Evolutionary conservation across 1,140 invertebrate species (phyloP).

Genomic region (Saccostrea cuccullata): DNA sequence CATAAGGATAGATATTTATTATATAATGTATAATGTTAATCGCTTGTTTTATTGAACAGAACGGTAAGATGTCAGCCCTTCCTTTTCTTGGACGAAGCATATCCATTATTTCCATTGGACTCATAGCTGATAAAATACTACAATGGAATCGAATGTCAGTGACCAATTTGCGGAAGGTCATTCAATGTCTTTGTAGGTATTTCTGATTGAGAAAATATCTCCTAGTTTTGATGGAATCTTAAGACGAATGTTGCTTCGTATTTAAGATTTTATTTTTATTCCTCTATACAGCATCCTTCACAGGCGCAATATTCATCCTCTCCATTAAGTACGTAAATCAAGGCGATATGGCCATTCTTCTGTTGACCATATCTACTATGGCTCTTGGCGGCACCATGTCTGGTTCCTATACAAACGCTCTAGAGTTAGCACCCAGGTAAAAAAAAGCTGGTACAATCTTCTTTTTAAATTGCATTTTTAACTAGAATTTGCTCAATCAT

Average conservation of each 20-base stretch:
- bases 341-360: background rate
- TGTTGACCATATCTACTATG: constrained; percentile 29
- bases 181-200: background rate
- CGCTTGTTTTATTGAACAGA: constrained; percentile 43
- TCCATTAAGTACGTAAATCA: constrained; percentile 13
- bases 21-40: too few species aligned
- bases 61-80: constrained; percentile 60
- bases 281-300: background rate
- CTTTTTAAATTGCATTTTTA: background rate
- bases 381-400: constrained; percentile 50
- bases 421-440: constrained; percentile 43
- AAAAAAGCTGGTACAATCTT: background rate
- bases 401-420: constrained; percentile 38
- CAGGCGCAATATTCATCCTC: background rate
- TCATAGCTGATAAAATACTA: constrained; percentile 54
- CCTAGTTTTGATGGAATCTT: too few species aligned
- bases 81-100: constrained; percentile 60
- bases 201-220: too few species aligned
- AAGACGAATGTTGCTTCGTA: too few species aligned
- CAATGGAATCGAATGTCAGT: background rate
- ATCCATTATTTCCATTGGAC: constrained; percentile 51
- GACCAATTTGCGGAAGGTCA: background rate
- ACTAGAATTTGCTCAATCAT: too few species aligned
- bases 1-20: too few species aligned
- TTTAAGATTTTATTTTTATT: too few species aligned